Conservation (phyloP, 53 echinoderm and acorn worm species). For the Astropecten irregularis region DNA sequence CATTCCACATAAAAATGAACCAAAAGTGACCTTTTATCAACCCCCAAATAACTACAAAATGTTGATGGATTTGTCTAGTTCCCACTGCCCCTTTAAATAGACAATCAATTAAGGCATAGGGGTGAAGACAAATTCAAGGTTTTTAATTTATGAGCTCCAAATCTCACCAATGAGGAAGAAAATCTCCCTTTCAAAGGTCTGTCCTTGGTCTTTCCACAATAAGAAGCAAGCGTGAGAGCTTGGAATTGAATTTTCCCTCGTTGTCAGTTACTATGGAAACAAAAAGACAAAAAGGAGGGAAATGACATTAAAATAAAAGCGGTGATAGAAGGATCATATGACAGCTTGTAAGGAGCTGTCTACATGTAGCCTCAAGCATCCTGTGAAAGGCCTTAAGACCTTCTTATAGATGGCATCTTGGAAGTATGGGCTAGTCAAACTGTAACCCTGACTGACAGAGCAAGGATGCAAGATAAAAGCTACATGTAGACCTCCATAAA, state of each 20-base stretch:
- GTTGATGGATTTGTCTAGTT: too few relatives aligned
- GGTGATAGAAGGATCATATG: too few relatives aligned
- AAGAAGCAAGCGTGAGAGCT: slow-evolving; percentile 46
- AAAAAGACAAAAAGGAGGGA: background rate
- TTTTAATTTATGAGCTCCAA: background rate
- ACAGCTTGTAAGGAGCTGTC: too few relatives aligned
- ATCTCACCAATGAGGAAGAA: slow-evolving; percentile 6
- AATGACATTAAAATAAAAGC: background rate
- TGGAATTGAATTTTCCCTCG: slow-evolving; percentile 45
- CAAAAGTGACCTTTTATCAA: too few relatives aligned
- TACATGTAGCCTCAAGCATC: too few relatives aligned
- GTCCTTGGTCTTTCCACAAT: slow-evolving; percentile 47
- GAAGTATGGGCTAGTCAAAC: too few relatives aligned
- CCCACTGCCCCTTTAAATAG: background rate
- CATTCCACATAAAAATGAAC: background rate
- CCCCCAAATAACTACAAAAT: too few relatives aligned
- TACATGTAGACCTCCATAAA: too few relatives aligned
- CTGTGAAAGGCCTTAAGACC: too few relatives aligned
- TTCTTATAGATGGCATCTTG: too few relatives aligned
- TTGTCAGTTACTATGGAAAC: slow-evolving; percentile 44
- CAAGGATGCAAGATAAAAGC: too few relatives aligned
- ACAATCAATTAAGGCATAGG: background rate
- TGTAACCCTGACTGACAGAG: too few relatives aligned
- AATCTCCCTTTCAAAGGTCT: slow-evolving; percentile 31
- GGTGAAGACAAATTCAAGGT: slow-evolving; percentile 26